Base-by-base conservation (phyloP, 2,797 vertebrate species). In the Protosalanx chinensis region DNA sequence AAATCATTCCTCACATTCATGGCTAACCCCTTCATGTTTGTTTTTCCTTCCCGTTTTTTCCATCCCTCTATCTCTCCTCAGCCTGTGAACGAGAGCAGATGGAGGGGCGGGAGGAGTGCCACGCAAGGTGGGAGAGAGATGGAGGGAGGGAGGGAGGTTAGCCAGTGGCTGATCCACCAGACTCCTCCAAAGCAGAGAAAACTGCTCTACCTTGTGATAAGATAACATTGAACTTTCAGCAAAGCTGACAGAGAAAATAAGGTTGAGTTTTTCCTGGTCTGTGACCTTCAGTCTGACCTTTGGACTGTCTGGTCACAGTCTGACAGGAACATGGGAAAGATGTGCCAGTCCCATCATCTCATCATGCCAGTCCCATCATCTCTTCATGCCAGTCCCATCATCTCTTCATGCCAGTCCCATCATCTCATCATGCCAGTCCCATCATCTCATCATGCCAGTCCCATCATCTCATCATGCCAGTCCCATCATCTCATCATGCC, bases 41-140 rank as follows among this genome's bases (percentile, higher is more conserved):
- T 79, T 80, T 81, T 85, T 81, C 85, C 81, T 67, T 33, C 72
- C 76, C 68, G 71, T 81, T 85, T 81, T 76, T 76, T 83, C 83
- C 70, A 57, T 80, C 82, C 83, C 78, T 86, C 71, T 27, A 69
- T 72, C 80, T 82, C 75, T 79, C 75, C 76, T 82, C 68, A 6
- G 79, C 79, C 79, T 89, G 89, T 86, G 86, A 89, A 82, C 72
- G 53, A 67, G 71, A 84, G 80, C 90, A 91, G 90, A 90, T 91
- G 89, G 89, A 84, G 75, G 70, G 79, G 82, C 71, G 72, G 2
- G 18, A 18, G 65, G 70, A 37, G 81, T 20, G 58, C 68, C 72
- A 74, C 67, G 75, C 80, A 87, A 88, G 86, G 83, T 86, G 85
- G 82, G 76, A 64, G 63, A 69, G 58, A 49, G 70, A 80, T 56